A percentile compares a stretch with the other conserved stretches of the same genome.
phyloP scores from a whole-genome alignment of 2,797 vertebrate genomes.

The Gastrophryne carolinensis region DNA sequence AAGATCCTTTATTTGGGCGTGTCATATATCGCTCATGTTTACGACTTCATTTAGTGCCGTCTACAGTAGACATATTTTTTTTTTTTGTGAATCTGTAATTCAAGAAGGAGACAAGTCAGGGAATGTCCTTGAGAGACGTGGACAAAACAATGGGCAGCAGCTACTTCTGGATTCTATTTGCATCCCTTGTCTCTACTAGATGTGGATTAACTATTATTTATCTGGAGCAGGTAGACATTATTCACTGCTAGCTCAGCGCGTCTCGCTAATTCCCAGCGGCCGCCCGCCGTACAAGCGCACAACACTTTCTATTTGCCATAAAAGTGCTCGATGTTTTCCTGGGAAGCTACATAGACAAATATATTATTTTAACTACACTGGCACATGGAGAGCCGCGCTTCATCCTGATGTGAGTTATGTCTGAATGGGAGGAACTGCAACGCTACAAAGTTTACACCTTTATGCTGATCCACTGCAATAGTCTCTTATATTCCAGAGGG shows the following conservation, averaged over 20 bases:
- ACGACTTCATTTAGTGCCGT: constrained; percentile 27
- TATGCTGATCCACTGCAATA: too few relatives aligned
- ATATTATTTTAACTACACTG: constrained; percentile 27
- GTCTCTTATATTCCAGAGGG: too few relatives aligned
- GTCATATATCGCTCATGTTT: background rate
- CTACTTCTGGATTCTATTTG: constrained; percentile 56
- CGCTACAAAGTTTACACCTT: background rate
- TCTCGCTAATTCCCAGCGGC: constrained; percentile 56
- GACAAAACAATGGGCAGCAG: constrained; percentile 36
- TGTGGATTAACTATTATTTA: constrained; percentile 57
- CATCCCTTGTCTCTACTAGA: constrained; percentile 54
- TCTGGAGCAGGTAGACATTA: constrained; percentile 61
- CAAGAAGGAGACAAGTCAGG: constrained; percentile 32
- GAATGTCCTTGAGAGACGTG: constrained; percentile 45
- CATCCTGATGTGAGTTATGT: background rate
- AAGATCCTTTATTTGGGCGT: background rate
- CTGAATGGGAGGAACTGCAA: background rate
- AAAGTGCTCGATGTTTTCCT: constrained; percentile 57
- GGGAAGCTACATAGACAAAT: constrained; percentile 55
- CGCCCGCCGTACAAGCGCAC: constrained; percentile 56
- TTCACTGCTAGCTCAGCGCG: constrained; percentile 56
- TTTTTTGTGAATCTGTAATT: constrained; percentile 36
- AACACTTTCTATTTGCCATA: constrained; percentile 57
- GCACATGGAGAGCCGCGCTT: constrained; percentile 17
- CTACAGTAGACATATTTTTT: constrained; percentile 4